A percentile compares a stretch with the other conserved stretches of the same genome.
Evolutionary conservation across 64 coral and sea anemone genomes (phyloP).

Genomic region (Stichodactyla mertensii): DNA sequence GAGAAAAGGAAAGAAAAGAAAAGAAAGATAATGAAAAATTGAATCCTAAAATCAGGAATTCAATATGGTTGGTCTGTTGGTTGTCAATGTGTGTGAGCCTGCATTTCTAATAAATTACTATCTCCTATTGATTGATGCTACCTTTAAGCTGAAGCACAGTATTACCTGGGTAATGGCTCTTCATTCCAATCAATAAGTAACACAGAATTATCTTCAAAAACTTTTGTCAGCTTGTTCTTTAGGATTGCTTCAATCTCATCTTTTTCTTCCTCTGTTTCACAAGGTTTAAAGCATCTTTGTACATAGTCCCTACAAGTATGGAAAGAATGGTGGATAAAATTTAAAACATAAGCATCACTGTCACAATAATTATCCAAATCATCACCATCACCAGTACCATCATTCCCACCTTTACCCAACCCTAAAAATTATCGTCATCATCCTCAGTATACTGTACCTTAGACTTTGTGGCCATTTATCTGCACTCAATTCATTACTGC

Average conservation of each 20-base stretch:
- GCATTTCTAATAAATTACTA: too few species aligned
- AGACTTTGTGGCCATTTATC: slow-evolving; percentile 98
- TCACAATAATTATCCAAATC: not conserved
- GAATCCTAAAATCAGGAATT: too few species aligned
- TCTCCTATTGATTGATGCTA: too few species aligned
- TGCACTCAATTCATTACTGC: slow-evolving; percentile 63
- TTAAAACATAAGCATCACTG: not conserved
- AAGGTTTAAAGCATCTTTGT: slow-evolving; percentile 81
- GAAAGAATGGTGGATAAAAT: not conserved
- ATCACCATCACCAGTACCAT: not conserved
- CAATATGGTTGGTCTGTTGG: too few species aligned
- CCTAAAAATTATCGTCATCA: not conserved
- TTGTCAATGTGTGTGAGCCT: too few species aligned
- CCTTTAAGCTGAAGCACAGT: not conserved
- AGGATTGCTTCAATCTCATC: slow-evolving; percentile 79
- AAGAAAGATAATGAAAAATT: too few species aligned
- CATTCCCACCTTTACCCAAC: not conserved
- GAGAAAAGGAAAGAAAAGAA: too few species aligned
- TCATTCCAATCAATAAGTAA: slow-evolving; percentile 87
- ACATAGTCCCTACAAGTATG: slow-evolving; percentile 73
- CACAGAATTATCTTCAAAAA: slow-evolving; percentile 81
- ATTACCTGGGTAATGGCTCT: slow-evolving; percentile 74
- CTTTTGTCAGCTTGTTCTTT: slow-evolving; percentile 60
- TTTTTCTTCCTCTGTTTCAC: slow-evolving; percentile 84
- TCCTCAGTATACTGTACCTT: slow-evolving; percentile 36